Conservation (phyloP, 2,113 vertebrate genomes). For the Saguinus imperator region DNA sequence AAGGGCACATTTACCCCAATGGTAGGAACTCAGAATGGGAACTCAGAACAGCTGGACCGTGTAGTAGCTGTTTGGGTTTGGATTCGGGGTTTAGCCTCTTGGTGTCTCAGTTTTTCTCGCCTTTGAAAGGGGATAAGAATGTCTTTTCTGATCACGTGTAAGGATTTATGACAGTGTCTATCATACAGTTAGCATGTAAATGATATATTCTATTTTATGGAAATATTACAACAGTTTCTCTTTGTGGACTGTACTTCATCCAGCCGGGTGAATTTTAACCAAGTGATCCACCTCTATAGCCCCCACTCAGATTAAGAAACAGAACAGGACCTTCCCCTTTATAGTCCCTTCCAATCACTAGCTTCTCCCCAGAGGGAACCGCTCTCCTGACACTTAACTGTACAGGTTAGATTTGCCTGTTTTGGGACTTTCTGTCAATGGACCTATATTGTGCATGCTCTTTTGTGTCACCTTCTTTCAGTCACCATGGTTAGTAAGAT, state of each 20-base stretch:
- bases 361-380: no score
- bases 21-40: no score
- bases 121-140: not conserved
- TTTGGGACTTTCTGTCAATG: not conserved
- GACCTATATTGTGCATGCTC: rapidly evolving
- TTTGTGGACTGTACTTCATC: not conserved
- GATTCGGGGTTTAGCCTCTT: no score
- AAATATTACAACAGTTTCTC: not conserved
- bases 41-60: rapidly evolving
- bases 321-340: not conserved
- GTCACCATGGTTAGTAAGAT: no score
- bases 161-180: not conserved
- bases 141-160: not conserved
- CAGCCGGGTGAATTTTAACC: not conserved
- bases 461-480: not conserved
- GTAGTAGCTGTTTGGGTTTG: not conserved
- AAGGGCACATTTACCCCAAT: not conserved
- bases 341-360: not conserved
- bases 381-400: not conserved
- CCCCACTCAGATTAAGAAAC: not conserved
- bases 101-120: not conserved
- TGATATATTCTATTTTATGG: not conserved
- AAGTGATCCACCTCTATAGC: no score
- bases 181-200: not conserved
- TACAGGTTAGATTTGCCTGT: no score